Conservation (phyloP, 2,113 vertebrate genomes). For the Nicator chloris region DNA sequence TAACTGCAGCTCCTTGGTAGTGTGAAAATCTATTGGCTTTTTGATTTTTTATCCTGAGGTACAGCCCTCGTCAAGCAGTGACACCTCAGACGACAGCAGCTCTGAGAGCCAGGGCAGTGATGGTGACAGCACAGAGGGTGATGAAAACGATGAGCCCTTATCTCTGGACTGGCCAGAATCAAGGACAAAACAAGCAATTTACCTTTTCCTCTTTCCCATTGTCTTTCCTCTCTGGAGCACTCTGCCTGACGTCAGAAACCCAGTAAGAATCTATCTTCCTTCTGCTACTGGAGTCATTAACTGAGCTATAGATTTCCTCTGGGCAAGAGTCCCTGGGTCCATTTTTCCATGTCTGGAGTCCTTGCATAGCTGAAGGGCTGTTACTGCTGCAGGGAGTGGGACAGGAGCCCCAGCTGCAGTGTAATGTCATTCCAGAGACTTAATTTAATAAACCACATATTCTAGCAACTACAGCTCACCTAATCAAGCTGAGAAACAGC, state of each 20-base stretch:
- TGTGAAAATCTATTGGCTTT: not conserved
- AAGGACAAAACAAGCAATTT: slow-evolving; percentile 84
- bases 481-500: not conserved
- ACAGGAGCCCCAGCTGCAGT: not conserved
- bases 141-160: slow-evolving; percentile 82
- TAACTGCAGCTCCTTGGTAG: not conserved
- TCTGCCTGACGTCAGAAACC: slow-evolving; percentile 88
- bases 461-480: not conserved
- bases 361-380: not conserved
- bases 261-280: slow-evolving; percentile 68
- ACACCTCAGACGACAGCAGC: slow-evolving; percentile 32
- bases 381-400: not conserved
- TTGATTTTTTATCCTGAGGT: not conserved
- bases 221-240: slow-evolving; percentile 95
- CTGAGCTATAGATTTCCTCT: not conserved
- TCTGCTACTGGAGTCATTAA: not conserved
- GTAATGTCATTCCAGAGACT: not conserved
- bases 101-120: slow-evolving; percentile 49
- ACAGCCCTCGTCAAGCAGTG: not conserved
- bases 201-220: slow-evolving; percentile 90
- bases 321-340: not conserved
- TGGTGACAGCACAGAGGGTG: slow-evolving; percentile 47
- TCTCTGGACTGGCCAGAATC: slow-evolving; percentile 91
- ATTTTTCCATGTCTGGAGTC: not conserved
- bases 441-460: not conserved